These are phyloP conservation scores for Phocides pigmalion DNA, from an alignment of 1,140 invertebrate species.

Conservation along the genomic window DNA sequence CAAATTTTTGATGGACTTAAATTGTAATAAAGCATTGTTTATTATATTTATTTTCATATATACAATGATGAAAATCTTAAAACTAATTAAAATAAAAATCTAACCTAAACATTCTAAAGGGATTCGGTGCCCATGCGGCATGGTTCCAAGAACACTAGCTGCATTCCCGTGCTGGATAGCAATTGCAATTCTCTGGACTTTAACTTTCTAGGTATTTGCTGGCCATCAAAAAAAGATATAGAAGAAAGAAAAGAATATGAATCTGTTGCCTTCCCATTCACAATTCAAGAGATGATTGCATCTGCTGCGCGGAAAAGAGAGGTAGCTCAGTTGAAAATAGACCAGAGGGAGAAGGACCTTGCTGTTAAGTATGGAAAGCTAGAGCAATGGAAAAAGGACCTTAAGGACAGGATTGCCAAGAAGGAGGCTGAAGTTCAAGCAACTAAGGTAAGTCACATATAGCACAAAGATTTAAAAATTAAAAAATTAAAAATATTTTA, in stretches of 20 bases:
- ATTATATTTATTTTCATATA: too few relatives aligned
- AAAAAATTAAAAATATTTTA: too few relatives aligned
- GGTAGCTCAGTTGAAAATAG: conserved; percentile 71
- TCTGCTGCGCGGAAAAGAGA: conserved; percentile 65
- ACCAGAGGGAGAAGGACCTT: conserved; percentile 85
- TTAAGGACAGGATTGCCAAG: conserved; percentile 86
- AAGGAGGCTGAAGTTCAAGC: conserved; percentile 85
- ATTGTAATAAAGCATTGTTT: too few relatives aligned
- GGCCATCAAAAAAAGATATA: conserved; percentile 83
- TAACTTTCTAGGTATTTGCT: conserved; percentile 63
- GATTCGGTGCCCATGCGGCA: too few relatives aligned
- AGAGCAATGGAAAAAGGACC: conserved; percentile 86
- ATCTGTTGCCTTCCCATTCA: conserved; percentile 84
- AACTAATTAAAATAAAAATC: too few relatives aligned
- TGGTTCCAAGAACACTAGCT: too few relatives aligned
- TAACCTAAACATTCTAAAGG: too few relatives aligned
- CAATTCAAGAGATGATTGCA: conserved; percentile 86
- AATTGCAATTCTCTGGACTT: too few relatives aligned
- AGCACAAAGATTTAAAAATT: too few relatives aligned
- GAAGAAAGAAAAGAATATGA: conserved; percentile 85
- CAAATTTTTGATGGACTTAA: too few relatives aligned
- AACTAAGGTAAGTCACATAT: conserved; percentile 85
- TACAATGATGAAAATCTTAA: too few relatives aligned
- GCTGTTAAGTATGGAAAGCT: conserved; percentile 86
- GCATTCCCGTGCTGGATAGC: too few relatives aligned